Percentiles rank a stretch among this genome's conserved stretches.
phyloP scores from a whole-genome alignment of 2,888 invertebrate genomes.

The Cataglyphis livida region DNA sequence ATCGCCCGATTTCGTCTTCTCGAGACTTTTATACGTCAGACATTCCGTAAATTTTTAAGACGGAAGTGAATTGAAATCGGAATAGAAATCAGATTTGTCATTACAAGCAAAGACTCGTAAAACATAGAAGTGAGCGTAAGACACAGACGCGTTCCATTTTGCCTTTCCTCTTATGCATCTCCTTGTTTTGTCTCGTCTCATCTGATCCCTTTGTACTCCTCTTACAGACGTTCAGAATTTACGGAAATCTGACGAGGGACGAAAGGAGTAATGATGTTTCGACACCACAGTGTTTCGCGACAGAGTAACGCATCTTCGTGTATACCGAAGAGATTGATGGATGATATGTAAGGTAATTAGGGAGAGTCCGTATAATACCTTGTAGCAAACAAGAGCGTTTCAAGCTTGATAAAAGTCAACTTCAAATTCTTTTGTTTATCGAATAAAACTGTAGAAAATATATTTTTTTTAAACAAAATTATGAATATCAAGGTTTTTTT shows the following conservation, averaged over 20 bases:
- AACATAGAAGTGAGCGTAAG: neutral
- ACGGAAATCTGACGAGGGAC: conserved; percentile 8
- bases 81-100: neutral
- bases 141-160: conserved; percentile 4
- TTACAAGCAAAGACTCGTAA: neutral
- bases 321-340: conserved; percentile 25
- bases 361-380: neutral
- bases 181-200: neutral
- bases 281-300: conserved; percentile 7
- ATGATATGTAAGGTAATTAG: conserved; percentile 30
- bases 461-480: neutral
- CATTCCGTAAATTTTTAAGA: neutral
- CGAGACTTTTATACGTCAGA: neutral
- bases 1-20: neutral
- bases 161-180: neutral
- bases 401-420: neutral
- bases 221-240: conserved; percentile 37
- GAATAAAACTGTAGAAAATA: neutral
- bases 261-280: conserved; percentile 30
- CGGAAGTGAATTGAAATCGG: conserved; percentile 15
- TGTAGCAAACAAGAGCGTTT: neutral
- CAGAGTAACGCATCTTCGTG: conserved; percentile 16
- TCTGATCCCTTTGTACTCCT: conserved; percentile 11
- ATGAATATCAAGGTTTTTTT: neutral
- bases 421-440: conserved; percentile 12